Conservation (phyloP, 2,888 invertebrate species). For the Agrochola circellaris region DNA sequence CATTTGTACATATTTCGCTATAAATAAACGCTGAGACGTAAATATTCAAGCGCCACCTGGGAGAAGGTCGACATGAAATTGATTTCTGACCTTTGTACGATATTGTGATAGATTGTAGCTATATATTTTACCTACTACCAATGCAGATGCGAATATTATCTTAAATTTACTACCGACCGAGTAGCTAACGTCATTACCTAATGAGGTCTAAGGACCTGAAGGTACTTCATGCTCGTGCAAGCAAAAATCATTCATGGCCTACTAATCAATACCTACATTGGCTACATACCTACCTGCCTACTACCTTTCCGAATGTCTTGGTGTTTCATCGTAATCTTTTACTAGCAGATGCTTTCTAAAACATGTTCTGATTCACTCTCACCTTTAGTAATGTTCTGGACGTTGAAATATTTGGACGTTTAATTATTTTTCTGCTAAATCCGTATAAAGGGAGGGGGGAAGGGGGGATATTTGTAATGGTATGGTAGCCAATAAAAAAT, state of each 20-base stretch:
- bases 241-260: not conserved
- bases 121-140: constrained; percentile 1
- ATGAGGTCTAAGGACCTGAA: not conserved
- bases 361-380: not conserved
- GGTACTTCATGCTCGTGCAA: not conserved
- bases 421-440: not conserved
- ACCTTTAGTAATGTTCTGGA: not conserved
- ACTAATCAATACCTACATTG: not conserved
- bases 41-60: constrained; percentile 55
- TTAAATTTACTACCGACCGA: constrained; percentile 23
- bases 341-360: not conserved
- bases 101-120: constrained; percentile 20
- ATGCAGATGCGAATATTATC: constrained; percentile 4
- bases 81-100: constrained; percentile 41
- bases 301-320: not conserved
- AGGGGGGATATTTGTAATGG: too few species aligned
- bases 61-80: constrained; percentile 46
- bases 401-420: not conserved
- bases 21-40: constrained; percentile 47
- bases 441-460: too few species aligned
- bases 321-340: not conserved
- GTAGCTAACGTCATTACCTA: constrained; percentile 16
- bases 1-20: constrained; percentile 26
- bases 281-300: too few species aligned
- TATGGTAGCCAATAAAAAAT: not conserved